Evolutionary conservation across 2,113 vertebrate genomes (phyloP).

Genomic region (Garra rufa): DNA sequence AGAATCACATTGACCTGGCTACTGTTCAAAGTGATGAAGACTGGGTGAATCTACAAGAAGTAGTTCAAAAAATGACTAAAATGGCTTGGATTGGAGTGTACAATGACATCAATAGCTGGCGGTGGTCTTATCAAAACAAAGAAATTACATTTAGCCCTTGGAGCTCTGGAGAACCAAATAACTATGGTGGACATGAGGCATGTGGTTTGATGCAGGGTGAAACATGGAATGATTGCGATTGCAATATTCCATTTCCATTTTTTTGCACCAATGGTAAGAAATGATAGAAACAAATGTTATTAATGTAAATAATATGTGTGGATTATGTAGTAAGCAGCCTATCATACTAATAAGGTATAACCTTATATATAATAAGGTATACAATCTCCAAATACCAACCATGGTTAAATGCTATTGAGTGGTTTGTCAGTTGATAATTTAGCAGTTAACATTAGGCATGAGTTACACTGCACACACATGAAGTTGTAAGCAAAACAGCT

Average conservation of each 20-base stretch:
- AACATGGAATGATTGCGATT: neutral
- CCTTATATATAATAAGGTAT: no score
- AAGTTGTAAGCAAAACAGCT: no score
- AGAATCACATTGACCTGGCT: conserved; percentile 6
- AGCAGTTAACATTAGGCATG: no score
- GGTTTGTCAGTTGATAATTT: no score
- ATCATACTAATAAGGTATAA: neutral
- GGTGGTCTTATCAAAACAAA: neutral
- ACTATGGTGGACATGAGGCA: neutral
- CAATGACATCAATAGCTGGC: conserved; percentile 29
- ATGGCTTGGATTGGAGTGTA: conserved; percentile 38
- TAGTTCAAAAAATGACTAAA: neutral
- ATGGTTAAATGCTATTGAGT: no score
- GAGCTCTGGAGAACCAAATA: neutral
- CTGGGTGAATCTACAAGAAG: neutral
- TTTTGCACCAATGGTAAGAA: conserved; percentile 29
- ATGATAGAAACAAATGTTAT: neutral
- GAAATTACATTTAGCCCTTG: neutral
- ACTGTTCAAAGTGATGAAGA: conserved; percentile 1
- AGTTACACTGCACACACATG: no score
- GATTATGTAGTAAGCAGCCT: neutral
- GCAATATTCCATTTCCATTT: neutral
- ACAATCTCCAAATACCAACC: no score
- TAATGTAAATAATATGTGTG: neutral
- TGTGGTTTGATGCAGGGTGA: rapidly evolving